Base-by-base conservation (phyloP, 2,797 vertebrate species). In the Darevskia nairensis region DNA sequence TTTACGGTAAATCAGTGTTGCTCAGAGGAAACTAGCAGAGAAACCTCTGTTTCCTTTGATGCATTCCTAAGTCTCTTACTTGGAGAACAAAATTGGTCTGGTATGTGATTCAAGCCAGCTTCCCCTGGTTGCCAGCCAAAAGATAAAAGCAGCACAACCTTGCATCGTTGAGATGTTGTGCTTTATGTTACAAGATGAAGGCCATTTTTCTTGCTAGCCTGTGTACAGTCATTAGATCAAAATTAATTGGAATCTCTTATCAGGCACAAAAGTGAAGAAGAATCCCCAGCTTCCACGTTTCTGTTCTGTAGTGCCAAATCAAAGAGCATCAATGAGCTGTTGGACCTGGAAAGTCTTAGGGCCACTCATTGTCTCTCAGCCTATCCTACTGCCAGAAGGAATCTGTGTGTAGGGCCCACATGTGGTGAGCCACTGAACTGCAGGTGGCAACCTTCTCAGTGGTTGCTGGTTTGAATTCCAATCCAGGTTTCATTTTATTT, bases 21-120 rank as follows among this genome's bases (percentile, higher is more conserved):
- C 92, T 94, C 86, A 94, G 90, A 94, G 94, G 93, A 95, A 94
- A 80, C 77, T 85, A 92, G 79, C 59, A 87, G 87, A 90, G 89
- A 92, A 90, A 94, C 59, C 68, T 44, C 0, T 0, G 71, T 91
- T 94, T 95, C 93, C 92, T 93, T 92, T 94, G 90, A 93, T 94
- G 85, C 90, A 92, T 95, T 92, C 90, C 90, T 87, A 41, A 92
- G 80, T 82, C 19, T 29, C 72, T 74, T 84, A 90, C 82, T 91
- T 85, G 88, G 86, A 91, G 92, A 94, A 92, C 90, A 80, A 85
- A 92, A 93, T 88, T 50, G 0, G 90, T 94, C 89, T 94, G 82
- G 79, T 83, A 84, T 19, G 71, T 94, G 93, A 94, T 91, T 93
- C 93, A 94, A 17, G n/a, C 74, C 75, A 80, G 80, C 80, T 94